Conservation (phyloP, 2,888 invertebrate genomes). For the Galerucella calmariensis region DNA sequence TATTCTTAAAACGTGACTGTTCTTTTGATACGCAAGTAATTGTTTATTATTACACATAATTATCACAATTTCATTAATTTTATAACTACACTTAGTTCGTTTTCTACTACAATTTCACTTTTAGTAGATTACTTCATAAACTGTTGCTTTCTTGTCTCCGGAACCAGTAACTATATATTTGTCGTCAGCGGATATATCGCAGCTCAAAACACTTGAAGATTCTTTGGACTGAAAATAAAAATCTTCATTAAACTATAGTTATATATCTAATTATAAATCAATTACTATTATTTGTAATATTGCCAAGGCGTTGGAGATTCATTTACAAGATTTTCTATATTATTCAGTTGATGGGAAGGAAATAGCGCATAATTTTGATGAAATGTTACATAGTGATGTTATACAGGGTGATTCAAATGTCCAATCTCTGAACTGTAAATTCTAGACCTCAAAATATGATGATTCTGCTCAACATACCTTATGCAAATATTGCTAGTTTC, state of each 20-base stretch:
- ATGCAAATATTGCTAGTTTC: no score
- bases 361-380: no score
- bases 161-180: constrained; percentile 98
- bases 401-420: no score
- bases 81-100: constrained; percentile 49
- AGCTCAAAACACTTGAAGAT: constrained; percentile 96
- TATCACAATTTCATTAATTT: constrained; percentile 58
- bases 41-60: constrained; percentile 58
- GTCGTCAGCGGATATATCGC: constrained; percentile 98
- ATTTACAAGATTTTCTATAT: neutral
- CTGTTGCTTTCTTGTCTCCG: constrained; percentile 97
- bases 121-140: constrained; percentile 95
- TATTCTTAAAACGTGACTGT: constrained; percentile 47
- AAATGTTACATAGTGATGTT: no score
- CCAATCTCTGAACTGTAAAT: no score
- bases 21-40: constrained; percentile 42
- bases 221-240: constrained; percentile 84
- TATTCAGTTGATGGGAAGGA: no score
- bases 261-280: no score
- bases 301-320: neutral
- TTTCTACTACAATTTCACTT: constrained; percentile 26
- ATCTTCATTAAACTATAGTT: constrained; percentile 12
- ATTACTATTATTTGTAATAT: no score
- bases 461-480: no score
- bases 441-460: no score